phyloP scores from a whole-genome alignment of 2,113 vertebrate genomes.

The Balaeniceps rex region DNA sequence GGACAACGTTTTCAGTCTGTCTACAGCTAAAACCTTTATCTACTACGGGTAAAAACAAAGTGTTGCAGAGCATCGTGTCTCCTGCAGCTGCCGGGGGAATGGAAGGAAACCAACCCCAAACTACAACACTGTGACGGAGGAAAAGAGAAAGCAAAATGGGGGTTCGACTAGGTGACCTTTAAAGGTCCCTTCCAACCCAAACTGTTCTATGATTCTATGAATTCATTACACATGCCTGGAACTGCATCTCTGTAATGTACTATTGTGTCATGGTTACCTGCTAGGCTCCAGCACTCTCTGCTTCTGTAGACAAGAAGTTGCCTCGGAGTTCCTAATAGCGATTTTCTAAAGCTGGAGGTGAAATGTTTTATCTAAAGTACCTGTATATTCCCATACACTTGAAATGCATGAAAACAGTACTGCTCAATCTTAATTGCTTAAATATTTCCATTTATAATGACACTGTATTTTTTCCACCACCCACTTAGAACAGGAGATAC shows the following conservation, averaged over 20 bases:
- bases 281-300: neutral
- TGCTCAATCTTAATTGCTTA: slow-evolving; percentile 38
- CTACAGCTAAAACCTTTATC: neutral
- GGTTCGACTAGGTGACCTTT: neutral
- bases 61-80: neutral
- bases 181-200: neutral
- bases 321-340: neutral
- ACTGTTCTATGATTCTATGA: neutral
- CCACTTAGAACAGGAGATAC: slow-evolving; percentile 24
- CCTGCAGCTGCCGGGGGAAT: neutral
- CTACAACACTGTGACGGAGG: neutral
- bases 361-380: neutral
- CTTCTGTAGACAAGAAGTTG: neutral
- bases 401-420: neutral
- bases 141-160: neutral
- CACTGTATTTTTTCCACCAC: neutral
- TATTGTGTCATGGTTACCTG: neutral
- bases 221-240: neutral
- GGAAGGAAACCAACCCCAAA: neutral
- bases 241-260: neutral
- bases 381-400: neutral
- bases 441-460: slow-evolving; percentile 57
- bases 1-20: neutral
- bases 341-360: neutral
- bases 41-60: neutral